These are phyloP conservation scores for Leuciscus idus DNA, from an alignment of 2,113 vertebrate species.

Conservation along the genomic window DNA sequence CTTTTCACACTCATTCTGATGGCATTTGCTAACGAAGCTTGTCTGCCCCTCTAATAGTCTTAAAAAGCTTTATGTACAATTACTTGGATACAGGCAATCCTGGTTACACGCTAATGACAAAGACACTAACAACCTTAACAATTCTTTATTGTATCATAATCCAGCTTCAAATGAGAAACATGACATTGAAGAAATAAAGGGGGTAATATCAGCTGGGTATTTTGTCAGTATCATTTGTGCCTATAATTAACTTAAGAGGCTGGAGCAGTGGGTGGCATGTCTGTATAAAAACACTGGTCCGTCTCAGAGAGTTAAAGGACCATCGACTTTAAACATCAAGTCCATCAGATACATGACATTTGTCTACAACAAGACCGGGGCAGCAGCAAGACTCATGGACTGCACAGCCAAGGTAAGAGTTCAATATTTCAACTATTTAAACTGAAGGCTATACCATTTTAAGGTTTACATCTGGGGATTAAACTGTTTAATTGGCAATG, in stretches of 20 bases:
- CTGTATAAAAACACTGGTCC: conserved; percentile 37
- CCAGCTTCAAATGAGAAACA: conserved; percentile 40
- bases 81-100: conserved; percentile 54
- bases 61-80: conserved; percentile 60
- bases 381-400: conserved; percentile 50
- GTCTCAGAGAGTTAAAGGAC: background rate
- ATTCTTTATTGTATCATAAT: conserved; percentile 23
- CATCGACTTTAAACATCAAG: background rate
- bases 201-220: background rate
- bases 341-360: conserved; percentile 51
- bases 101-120: conserved; percentile 40
- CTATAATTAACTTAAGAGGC: conserved; percentile 6
- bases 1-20: conserved; percentile 60
- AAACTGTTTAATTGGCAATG: background rate
- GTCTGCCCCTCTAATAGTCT: conserved; percentile 57
- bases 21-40: conserved; percentile 52
- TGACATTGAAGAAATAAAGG: conserved; percentile 29
- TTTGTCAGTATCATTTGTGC: background rate
- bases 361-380: conserved; percentile 48
- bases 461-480: background rate
- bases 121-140: conserved; percentile 9
- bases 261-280: background rate
- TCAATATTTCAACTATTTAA: background rate
- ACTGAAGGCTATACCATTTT: background rate
- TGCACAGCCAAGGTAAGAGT: conserved; percentile 63